Conservation (phyloP, 1,140 invertebrate species). For the Drosophila prosaltans region DNA sequence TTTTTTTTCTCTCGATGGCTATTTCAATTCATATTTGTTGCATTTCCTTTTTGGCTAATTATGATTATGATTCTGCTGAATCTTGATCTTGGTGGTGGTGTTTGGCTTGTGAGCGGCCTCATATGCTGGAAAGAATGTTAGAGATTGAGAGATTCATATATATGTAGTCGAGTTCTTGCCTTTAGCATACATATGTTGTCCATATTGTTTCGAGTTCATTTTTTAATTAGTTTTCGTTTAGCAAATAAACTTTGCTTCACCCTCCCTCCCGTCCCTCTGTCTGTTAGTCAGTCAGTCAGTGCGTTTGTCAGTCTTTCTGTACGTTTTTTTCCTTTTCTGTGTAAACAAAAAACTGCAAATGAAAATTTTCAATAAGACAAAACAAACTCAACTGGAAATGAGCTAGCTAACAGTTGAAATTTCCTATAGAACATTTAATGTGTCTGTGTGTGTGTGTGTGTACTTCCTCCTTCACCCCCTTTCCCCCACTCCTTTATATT, state of each 20-base stretch:
- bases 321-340: constrained; percentile 3
- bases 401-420: constrained; percentile 50
- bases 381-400: constrained; percentile 69
- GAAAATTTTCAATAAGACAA: constrained; percentile 70
- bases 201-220: constrained; percentile 54
- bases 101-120: constrained; percentile 64
- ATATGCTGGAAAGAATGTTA: constrained; percentile 57
- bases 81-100: constrained; percentile 40
- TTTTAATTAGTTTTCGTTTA: constrained; percentile 76
- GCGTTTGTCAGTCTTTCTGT: not conserved
- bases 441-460: constrained; percentile 45
- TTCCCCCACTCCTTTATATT: too few species aligned
- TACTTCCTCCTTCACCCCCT: constrained; percentile 19
- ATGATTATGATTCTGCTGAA: constrained; percentile 36
- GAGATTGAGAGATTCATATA: constrained; percentile 8
- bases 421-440: constrained; percentile 42
- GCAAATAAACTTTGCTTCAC: constrained; percentile 67
- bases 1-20: not conserved
- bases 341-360: constrained; percentile 75
- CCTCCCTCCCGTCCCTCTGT: not conserved
- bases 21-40: constrained; percentile 14
- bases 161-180: constrained; percentile 25
- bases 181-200: constrained; percentile 67
- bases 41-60: constrained; percentile 24
- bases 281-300: not conserved